These are phyloP conservation scores for Arenaria interpres DNA, from an alignment of 2,113 vertebrate genomes.

Conservation along the genomic window DNA sequence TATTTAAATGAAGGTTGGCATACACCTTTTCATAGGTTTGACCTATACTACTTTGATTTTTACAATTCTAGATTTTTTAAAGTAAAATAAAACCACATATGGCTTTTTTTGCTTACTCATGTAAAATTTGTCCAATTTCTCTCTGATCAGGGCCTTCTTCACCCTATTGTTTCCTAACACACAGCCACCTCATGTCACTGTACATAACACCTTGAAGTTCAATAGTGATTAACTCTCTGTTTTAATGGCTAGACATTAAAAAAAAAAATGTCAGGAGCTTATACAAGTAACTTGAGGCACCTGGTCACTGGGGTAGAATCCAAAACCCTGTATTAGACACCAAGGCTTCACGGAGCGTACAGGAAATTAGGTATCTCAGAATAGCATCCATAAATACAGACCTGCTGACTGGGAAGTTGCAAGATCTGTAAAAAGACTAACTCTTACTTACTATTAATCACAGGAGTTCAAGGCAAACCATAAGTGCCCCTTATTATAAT, in stretches of 20 bases:
- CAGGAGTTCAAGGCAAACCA: background rate
- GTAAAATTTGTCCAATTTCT: background rate
- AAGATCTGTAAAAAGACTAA: slow-evolving; percentile 5
- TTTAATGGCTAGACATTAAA: background rate
- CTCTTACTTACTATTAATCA: background rate
- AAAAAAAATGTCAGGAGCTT: background rate
- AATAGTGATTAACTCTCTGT: background rate
- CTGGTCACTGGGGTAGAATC: slow-evolving; percentile 56
- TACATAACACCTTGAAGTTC: background rate
- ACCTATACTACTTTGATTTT: background rate
- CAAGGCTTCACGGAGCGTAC: slow-evolving; percentile 35
- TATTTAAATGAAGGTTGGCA: background rate
- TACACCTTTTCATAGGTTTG: background rate
- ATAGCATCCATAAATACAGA: slow-evolving; percentile 58
- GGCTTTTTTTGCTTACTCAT: background rate
- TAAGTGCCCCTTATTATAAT: background rate
- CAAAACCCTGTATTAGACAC: slow-evolving; percentile 33
- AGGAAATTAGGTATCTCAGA: slow-evolving; percentile 68
- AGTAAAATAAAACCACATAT: background rate
- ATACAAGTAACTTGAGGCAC: slow-evolving; percentile 29
- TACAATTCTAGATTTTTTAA: background rate
- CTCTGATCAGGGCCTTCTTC: background rate
- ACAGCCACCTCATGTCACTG: background rate
- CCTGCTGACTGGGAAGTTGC: slow-evolving; percentile 44
- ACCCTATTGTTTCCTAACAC: background rate